Percentiles rank a stretch among this genome's conserved stretches.
Conservation (phyloP, 2,888 invertebrate species). For the Leucophora obtusa region DNA sequence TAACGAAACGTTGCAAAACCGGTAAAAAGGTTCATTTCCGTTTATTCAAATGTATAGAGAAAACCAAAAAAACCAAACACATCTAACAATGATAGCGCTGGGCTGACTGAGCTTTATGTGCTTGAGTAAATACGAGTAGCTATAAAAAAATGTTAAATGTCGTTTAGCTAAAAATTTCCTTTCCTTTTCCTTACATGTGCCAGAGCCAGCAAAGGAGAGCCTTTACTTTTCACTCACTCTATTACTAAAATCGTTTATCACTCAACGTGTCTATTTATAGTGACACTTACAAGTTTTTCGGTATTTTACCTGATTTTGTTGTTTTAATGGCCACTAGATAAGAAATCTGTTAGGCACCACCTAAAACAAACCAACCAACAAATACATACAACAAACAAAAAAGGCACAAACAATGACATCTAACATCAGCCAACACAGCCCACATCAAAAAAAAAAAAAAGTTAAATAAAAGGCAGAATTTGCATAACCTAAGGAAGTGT, state of each 20-base stretch:
- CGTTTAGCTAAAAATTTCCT: slow-evolving; percentile 3
- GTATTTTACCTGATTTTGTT: slow-evolving; percentile 25
- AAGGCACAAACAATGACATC: background rate
- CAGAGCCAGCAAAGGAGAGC: background rate
- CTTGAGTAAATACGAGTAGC: slow-evolving; percentile 5
- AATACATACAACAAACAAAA: background rate
- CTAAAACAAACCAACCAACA: background rate
- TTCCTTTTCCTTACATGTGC: background rate
- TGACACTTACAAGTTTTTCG: slow-evolving; percentile 28
- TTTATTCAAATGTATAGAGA: slow-evolving; percentile 5
- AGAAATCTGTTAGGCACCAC: slow-evolving; percentile 18
- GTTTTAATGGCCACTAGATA: slow-evolving; percentile 44
- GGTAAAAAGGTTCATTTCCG: slow-evolving; percentile 54
- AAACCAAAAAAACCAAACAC: background rate
- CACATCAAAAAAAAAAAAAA: background rate
- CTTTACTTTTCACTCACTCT: background rate
- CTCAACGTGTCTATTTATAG: slow-evolving; percentile 32
- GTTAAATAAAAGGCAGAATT: slow-evolving; percentile 9
- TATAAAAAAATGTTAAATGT: background rate
- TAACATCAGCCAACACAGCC: background rate
- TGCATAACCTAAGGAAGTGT: slow-evolving; percentile 34
- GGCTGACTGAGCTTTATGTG: slow-evolving; percentile 12
- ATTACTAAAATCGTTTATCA: slow-evolving; percentile 41
- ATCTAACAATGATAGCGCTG: slow-evolving; percentile 19
- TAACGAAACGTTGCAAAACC: slow-evolving; percentile 36